Conservation (phyloP, 2,888 invertebrate species). For the Trichogramma evanescens region DNA sequence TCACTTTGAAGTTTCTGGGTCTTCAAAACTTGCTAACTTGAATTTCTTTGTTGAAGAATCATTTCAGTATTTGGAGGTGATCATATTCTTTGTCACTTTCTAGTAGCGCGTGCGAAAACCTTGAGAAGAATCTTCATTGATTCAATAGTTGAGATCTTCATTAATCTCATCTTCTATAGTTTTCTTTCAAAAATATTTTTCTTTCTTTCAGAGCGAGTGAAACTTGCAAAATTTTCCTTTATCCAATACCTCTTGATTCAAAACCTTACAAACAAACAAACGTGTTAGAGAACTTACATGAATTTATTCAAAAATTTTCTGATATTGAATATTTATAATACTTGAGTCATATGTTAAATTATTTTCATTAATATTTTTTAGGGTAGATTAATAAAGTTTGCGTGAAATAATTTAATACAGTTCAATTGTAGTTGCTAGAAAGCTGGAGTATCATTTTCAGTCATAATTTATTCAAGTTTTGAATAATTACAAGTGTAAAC, state of each 20-base stretch:
- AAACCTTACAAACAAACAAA: conserved; percentile 80
- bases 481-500: not conserved
- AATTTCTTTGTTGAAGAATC: conserved; percentile 41
- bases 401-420: conserved; percentile 7
- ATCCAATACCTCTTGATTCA: conserved; percentile 79
- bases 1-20: conserved; percentile 35
- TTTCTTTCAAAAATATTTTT: conserved; percentile 40
- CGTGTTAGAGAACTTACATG: conserved; percentile 44
- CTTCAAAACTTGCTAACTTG: conserved; percentile 36
- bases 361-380: too few species aligned
- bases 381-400: not conserved
- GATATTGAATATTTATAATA: too few species aligned
- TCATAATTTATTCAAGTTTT: conserved; percentile 1
- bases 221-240: conserved; percentile 52
- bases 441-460: conserved; percentile 19
- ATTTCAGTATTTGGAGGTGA: conserved; percentile 34
- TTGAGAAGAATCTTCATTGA: conserved; percentile 40
- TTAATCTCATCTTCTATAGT: conserved; percentile 43
- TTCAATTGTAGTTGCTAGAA: conserved; percentile 11
- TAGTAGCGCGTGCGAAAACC: conserved; percentile 41
- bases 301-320: conserved; percentile 8
- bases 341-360: too few species aligned
- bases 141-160: conserved; percentile 43
- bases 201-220: conserved; percentile 42
- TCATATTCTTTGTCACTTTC: conserved; percentile 47